Conservation (phyloP, 1,140 invertebrate genomes). For the Sweltsa coloradensis region DNA sequence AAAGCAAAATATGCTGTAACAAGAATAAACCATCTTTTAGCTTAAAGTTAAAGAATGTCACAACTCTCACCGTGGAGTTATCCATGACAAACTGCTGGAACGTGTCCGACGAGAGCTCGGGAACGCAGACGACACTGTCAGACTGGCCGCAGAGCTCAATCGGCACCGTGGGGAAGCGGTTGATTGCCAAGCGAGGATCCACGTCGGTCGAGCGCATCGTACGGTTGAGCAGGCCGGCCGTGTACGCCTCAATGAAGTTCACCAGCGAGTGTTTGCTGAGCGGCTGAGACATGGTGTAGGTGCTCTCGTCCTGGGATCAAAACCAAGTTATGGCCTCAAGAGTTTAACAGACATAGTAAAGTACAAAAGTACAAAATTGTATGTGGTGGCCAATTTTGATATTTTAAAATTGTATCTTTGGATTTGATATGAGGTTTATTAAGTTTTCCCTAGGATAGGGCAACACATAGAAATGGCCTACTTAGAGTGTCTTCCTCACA, state of each 20-base stretch:
- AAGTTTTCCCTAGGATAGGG: too few species aligned
- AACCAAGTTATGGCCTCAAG: too few species aligned
- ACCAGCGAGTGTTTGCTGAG: constrained; percentile 23
- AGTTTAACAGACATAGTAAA: too few species aligned
- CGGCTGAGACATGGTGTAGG: constrained; percentile 23
- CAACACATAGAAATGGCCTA: too few species aligned
- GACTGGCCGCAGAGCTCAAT: neutral
- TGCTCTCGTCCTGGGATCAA: constrained; percentile 29
- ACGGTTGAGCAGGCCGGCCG: constrained; percentile 22
- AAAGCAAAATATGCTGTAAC: too few species aligned
- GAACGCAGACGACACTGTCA: constrained; percentile 30
- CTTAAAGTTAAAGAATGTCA: too few species aligned
- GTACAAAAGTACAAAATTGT: too few species aligned
- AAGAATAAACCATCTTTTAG: neutral
- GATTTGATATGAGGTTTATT: too few species aligned
- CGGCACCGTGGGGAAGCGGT: neutral
- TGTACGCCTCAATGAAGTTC: constrained; percentile 30
- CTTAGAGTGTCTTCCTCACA: too few species aligned
- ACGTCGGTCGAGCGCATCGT: constrained; percentile 15
- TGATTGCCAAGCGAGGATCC: neutral
- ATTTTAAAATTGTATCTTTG: too few species aligned
- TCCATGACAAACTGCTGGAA: constrained; percentile 26
- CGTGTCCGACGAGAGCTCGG: constrained; percentile 40
- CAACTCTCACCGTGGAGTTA: constrained; percentile 20
- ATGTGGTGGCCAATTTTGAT: too few species aligned